Evolutionary conservation across 37 sponge, comb jelly and placozoan species (phyloP).

Genomic region (Aplysina aerophoba): DNA sequence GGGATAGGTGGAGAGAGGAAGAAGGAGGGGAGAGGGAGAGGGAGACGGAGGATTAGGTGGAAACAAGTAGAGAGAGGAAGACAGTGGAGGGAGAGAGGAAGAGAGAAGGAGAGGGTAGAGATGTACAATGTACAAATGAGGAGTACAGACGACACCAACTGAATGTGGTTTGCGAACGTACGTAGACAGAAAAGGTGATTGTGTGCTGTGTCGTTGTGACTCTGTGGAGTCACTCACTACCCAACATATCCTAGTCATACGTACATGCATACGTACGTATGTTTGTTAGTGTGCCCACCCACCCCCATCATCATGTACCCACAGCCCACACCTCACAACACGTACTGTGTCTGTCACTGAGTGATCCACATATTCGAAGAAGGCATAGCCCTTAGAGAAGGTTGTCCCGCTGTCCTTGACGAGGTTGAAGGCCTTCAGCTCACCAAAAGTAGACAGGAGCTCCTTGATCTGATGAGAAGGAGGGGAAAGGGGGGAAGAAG

Average conservation of each 20-base stretch:
- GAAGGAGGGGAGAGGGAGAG: not conserved
- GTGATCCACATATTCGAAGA: slow-evolving; percentile 94
- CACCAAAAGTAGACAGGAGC: slow-evolving; percentile 93
- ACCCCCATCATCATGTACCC: not conserved
- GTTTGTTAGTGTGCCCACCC: not conserved
- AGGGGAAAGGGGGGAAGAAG: not conserved
- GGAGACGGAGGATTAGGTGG: not conserved
- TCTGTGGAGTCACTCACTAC: too few species aligned
- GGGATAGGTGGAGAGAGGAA: not conserved
- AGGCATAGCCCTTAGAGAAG: slow-evolving; percentile 97
- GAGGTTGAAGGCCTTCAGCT: slow-evolving; percentile 93
- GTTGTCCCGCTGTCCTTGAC: slow-evolving; percentile 97
- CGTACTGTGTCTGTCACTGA: slow-evolving; percentile 87
- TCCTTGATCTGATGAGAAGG: slow-evolving; percentile 87
- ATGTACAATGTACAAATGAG: too few species aligned
- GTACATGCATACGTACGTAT: not conserved
- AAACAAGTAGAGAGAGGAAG: not conserved
- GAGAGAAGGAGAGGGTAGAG: too few species aligned
- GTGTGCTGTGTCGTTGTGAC: too few species aligned
- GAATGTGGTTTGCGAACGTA: too few species aligned
- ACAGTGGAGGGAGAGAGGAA: too few species aligned
- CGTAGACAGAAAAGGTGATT: too few species aligned
- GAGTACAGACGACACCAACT: too few species aligned
- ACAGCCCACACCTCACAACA: not conserved
- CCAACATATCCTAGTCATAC: not conserved